Base-by-base conservation (phyloP, 2,797 vertebrate species). In the Cyprinodon diabolis region DNA sequence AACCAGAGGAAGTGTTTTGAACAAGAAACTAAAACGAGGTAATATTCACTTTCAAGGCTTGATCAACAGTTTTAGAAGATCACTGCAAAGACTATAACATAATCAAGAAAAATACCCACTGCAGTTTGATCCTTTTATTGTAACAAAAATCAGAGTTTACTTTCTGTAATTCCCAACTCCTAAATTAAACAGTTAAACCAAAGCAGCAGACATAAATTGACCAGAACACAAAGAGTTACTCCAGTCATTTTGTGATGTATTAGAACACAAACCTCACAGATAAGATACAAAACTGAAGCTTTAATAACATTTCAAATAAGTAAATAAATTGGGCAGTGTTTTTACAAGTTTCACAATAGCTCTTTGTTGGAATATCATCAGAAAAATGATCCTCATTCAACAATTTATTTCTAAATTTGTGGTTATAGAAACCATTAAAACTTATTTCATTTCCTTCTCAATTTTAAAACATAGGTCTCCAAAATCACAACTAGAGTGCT, bases 21-120 rank as follows among this genome's bases (percentile, higher is more conserved):
- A 67, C 40, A 23, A 62, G 12, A 62, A 40, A 68, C 51, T 71
- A 54, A 37, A 66, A 71, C 55, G 30, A 78, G 13, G 76, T 49
- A 35, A 65, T 71, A 30, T 47, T 58, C 65, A 35, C 49, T 40
- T 51, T 74, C 49, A 17, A 66, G 48, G 25, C 19, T 55, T 65
- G 30, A 58, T 13, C 48, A 40, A 51, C n/a, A 35, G 6, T 43
- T 57, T 11, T 14, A 15, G 45, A 35, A 30, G 14, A 71, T 57
- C 45, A 19, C 48, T 49, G 21, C 15, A 12, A 13, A 58, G 23
- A 21, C 23, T 45, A 10, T 19, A 12, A 35, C 60, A 14, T 48
- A 45, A 25, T 43, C 12, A 60, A 75, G 49, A 43, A 30, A 45
- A 52, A 49, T 23, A 58, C n/a, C 48, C 10, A 17, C 57, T 60